A percentile compares a stretch with the other conserved stretches of the same genome.
These are phyloP conservation scores for Xiphias gladius DNA, from an alignment of 2,113 vertebrate species.

Conservation along the genomic window DNA sequence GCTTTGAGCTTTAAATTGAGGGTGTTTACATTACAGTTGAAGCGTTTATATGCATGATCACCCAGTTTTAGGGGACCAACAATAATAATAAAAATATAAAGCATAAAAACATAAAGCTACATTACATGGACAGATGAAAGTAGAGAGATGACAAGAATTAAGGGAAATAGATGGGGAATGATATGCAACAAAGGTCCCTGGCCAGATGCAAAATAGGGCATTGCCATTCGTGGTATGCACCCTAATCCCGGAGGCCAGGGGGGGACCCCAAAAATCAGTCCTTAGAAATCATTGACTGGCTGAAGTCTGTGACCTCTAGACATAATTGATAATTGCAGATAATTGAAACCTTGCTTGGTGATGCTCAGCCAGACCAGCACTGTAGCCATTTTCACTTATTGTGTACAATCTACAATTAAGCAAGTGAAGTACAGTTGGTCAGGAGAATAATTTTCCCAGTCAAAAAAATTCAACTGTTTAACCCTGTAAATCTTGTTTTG, in stretches of 20 bases:
- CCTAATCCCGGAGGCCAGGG: neutral
- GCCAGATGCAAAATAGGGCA: neutral
- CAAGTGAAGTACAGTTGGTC: neutral
- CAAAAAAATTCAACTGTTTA: neutral
- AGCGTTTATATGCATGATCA: neutral
- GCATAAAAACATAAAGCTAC: neutral
- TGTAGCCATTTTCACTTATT: neutral
- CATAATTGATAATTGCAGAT: slow-evolving; percentile 4
- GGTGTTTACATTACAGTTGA: neutral
- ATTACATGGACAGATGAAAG: slow-evolving; percentile 1
- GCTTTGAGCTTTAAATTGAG: neutral
- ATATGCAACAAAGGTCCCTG: neutral
- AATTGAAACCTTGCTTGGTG: neutral
- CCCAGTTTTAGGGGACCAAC: neutral
- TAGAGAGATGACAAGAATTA: neutral
- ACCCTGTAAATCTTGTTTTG: neutral
- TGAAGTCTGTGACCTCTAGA: neutral
- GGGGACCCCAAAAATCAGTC: neutral
- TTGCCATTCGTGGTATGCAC: neutral
- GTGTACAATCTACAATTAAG: neutral
- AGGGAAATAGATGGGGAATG: neutral
- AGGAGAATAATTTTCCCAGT: neutral
- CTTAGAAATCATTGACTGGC: neutral
- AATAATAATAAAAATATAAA: neutral
- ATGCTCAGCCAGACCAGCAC: neutral